Conservation (phyloP, 92 coral and sea anemone species). For the Porites cylindrica region DNA sequence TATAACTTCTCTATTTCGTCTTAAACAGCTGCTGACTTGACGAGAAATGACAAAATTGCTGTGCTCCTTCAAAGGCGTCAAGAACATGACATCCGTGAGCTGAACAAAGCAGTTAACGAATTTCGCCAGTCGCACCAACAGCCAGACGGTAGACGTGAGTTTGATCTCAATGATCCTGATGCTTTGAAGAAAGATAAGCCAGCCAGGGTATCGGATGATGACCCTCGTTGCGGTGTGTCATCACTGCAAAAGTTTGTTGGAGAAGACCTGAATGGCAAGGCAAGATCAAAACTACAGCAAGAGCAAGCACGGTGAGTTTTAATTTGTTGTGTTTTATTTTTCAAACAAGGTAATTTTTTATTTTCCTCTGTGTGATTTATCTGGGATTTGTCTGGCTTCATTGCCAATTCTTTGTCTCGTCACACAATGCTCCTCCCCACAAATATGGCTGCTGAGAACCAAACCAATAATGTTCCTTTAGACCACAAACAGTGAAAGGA, state of each 20-base stretch:
- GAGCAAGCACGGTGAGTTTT: slow-evolving; percentile 90
- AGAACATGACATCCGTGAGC: slow-evolving; percentile 95
- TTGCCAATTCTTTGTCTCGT: too few relatives aligned
- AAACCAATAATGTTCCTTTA: too few relatives aligned
- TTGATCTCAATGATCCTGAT: slow-evolving; percentile 98
- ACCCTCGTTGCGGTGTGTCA: slow-evolving; percentile 93
- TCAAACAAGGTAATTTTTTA: background rate
- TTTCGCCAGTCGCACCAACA: slow-evolving; percentile 89
- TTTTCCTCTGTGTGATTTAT: too few relatives aligned
- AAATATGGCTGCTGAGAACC: too few relatives aligned
- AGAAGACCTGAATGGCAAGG: slow-evolving; percentile 92
- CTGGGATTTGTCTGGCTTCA: too few relatives aligned
- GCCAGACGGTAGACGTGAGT: slow-evolving; percentile 88
- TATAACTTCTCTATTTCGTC: background rate
- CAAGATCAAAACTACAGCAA: slow-evolving; percentile 87
- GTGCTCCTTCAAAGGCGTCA: slow-evolving; percentile 92
- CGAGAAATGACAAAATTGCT: slow-evolving; percentile 93
- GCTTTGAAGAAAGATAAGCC: slow-evolving; percentile 96
- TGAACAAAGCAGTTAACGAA: slow-evolving; percentile 88
- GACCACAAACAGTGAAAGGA: too few relatives aligned
- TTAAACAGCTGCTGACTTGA: slow-evolving; percentile 91
- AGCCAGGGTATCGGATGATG: slow-evolving; percentile 97
- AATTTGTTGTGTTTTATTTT: background rate
- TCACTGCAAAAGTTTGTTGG: slow-evolving; percentile 96
- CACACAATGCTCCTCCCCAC: too few relatives aligned